A percentile compares a stretch with the other conserved stretches of the same genome.
Conservation (phyloP, 2,888 invertebrate species). For the Adineta ricciae region DNA sequence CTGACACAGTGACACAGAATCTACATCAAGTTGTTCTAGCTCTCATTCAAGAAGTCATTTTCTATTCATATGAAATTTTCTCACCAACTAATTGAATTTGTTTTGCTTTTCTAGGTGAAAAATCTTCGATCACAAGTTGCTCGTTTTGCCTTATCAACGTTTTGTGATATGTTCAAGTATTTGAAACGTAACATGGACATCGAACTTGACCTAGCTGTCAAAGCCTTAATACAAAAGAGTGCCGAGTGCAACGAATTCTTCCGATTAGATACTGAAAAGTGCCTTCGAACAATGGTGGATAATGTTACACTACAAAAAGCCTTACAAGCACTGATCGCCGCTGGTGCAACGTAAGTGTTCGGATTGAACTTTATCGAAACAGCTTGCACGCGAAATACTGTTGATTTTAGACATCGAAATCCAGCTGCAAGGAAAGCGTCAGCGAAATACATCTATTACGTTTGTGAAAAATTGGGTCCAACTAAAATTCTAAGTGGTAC, state of each 20-base stretch:
- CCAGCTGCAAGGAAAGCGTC: slow-evolving; percentile 73
- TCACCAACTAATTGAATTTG: slow-evolving; percentile 39
- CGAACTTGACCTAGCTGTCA: slow-evolving; percentile 74
- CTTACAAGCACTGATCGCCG: slow-evolving; percentile 45
- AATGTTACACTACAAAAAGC: slow-evolving; percentile 58
- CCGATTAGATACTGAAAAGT: slow-evolving; percentile 72
- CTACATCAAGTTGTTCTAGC: slow-evolving; percentile 46
- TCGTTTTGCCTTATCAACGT: slow-evolving; percentile 70
- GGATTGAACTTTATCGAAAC: no score
- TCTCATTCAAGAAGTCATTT: slow-evolving; percentile 59
- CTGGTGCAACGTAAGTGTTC: slow-evolving; percentile 49
- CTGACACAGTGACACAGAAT: slow-evolving; percentile 43
- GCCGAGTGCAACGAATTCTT: slow-evolving; percentile 77
- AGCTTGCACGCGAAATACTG: no score
- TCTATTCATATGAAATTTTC: no score
- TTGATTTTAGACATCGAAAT: slow-evolving; percentile 63
- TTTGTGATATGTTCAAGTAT: slow-evolving; percentile 66
- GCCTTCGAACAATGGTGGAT: slow-evolving; percentile 72
- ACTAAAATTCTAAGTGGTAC: slow-evolving; percentile 64
- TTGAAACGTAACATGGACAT: slow-evolving; percentile 56
- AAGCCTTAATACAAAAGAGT: slow-evolving; percentile 70
- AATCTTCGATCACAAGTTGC: slow-evolving; percentile 79
- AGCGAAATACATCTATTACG: slow-evolving; percentile 64
- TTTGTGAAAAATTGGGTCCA: slow-evolving; percentile 63
- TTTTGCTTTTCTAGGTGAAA: slow-evolving; percentile 54